Percentiles rank a stretch among this genome's conserved stretches.
Conservation (phyloP, 1,140 invertebrate genomes). For the Prorops nasuta region DNA sequence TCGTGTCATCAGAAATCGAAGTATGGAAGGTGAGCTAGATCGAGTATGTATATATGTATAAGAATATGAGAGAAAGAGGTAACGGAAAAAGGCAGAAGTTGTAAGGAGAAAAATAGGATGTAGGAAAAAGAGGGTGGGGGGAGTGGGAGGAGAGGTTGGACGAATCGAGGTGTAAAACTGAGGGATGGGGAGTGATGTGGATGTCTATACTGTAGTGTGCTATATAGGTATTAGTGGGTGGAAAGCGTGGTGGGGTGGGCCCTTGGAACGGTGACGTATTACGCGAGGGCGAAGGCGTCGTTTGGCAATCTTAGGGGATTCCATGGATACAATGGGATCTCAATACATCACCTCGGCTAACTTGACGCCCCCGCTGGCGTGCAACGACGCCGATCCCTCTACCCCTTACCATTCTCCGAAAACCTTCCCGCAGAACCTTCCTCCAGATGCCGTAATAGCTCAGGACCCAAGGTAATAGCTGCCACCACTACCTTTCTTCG, state of each 20-base stretch:
- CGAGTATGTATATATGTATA: no score
- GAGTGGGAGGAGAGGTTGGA: background rate
- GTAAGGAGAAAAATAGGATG: conserved; percentile 7
- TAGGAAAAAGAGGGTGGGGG: background rate
- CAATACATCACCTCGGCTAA: conserved; percentile 58
- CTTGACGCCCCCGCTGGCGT: conserved; percentile 24
- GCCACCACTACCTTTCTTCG: conserved; percentile 42
- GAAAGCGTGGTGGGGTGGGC: no score
- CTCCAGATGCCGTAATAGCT: conserved; percentile 51
- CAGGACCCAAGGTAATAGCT: conserved; percentile 53
- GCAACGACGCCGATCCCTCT: no score
- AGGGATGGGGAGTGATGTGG: background rate
- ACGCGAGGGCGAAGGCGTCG: conserved; percentile 30
- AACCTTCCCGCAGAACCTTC: conserved; percentile 6
- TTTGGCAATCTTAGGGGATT: conserved; percentile 59
- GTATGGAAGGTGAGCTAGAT: no score
- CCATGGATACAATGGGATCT: conserved; percentile 58
- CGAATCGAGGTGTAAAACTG: background rate
- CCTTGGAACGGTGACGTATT: conserved; percentile 10
- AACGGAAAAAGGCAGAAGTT: background rate
- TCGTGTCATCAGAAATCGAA: no score
- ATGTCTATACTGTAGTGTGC: no score
- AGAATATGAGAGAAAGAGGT: no score
- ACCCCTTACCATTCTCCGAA: conserved; percentile 5
- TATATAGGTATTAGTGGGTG: no score